These are phyloP conservation scores for Sebastes trivittatus DNA, from an alignment of 2,797 vertebrate species.

Conservation along the genomic window DNA sequence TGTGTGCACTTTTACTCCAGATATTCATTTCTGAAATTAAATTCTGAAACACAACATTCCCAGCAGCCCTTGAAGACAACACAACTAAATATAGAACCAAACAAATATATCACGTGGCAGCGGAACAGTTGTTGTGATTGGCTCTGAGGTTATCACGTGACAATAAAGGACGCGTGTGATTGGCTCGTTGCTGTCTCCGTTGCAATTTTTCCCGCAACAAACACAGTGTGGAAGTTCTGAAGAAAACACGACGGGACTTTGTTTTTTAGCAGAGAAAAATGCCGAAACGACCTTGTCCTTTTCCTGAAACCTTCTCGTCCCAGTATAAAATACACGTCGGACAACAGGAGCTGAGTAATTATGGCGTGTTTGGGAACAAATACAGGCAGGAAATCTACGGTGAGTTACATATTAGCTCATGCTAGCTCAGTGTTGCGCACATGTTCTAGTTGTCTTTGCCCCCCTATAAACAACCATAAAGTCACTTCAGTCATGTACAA, in stretches of 20 bases:
- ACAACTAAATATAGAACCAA: not conserved
- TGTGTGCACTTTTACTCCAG: not conserved
- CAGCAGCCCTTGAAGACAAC: not conserved
- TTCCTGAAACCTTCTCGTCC: slow-evolving; percentile 81
- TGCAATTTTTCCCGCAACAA: slow-evolving; percentile 62
- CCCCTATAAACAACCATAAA: rapidly evolving
- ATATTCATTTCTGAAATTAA: not conserved
- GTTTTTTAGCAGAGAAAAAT: slow-evolving; percentile 57
- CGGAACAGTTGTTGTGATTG: slow-evolving; percentile 1
- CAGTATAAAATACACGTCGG: slow-evolving; percentile 85
- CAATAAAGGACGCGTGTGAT: slow-evolving; percentile 10
- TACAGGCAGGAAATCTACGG: slow-evolving; percentile 82
- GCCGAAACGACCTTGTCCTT: slow-evolving; percentile 83
- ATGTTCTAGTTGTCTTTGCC: not conserved
- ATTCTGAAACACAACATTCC: rapidly evolving
- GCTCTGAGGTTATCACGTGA: slow-evolving; percentile 40
- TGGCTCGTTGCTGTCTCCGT: not conserved
- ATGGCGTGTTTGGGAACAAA: slow-evolving; percentile 78
- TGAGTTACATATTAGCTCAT: slow-evolving; percentile 33
- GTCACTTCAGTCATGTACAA: not conserved
- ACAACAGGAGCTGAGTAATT: slow-evolving; percentile 75
- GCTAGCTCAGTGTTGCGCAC: slow-evolving; percentile 14
- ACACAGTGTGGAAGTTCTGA: not conserved
- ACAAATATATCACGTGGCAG: slow-evolving; percentile 6
- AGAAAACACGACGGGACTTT: not conserved